A percentile compares a stretch with the other conserved stretches of the same genome.
Evolutionary conservation across 35 echinoderm and acorn worm genomes (phyloP).

Genomic region (Ophioderma brevispina): DNA sequence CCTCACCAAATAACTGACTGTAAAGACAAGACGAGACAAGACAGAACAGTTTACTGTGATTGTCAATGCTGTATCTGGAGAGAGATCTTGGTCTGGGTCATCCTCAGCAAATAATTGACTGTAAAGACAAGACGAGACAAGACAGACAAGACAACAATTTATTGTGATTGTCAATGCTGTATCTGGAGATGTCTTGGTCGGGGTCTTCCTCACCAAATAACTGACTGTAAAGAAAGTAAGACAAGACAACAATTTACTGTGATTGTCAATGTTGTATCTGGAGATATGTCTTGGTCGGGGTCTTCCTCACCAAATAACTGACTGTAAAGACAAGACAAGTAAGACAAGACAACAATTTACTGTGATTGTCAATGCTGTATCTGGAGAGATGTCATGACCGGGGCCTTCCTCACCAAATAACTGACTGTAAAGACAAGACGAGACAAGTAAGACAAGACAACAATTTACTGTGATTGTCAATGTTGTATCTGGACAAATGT

Average conservation of each 20-base stretch:
- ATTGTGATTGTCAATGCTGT: too few relatives aligned
- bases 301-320: conserved; percentile 99
- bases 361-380: too few relatives aligned
- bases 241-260: too few relatives aligned
- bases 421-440: conserved; percentile 81
- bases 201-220: conserved; percentile 99
- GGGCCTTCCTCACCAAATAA: conserved; percentile 99
- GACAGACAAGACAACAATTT: too few relatives aligned
- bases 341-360: too few relatives aligned
- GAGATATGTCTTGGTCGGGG: conserved; percentile 97
- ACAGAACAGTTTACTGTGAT: too few relatives aligned
- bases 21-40: too few relatives aligned
- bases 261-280: conserved; percentile 98
- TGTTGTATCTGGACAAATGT: too few relatives aligned
- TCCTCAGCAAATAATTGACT: conserved; percentile 99
- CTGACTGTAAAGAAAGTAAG: conserved; percentile 72
- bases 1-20: conserved; percentile 99
- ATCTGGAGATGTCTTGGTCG: conserved; percentile 97
- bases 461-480: too few relatives aligned
- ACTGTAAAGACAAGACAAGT: conserved; percentile 56
- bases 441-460: too few relatives aligned
- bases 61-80: conserved; percentile 97
- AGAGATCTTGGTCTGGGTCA: conserved; percentile 98
- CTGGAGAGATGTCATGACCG: conserved; percentile 96
- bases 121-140: not conserved